phyloP scores from a whole-genome alignment of 1,140 invertebrate genomes.

The Drosophila nebulosa region DNA sequence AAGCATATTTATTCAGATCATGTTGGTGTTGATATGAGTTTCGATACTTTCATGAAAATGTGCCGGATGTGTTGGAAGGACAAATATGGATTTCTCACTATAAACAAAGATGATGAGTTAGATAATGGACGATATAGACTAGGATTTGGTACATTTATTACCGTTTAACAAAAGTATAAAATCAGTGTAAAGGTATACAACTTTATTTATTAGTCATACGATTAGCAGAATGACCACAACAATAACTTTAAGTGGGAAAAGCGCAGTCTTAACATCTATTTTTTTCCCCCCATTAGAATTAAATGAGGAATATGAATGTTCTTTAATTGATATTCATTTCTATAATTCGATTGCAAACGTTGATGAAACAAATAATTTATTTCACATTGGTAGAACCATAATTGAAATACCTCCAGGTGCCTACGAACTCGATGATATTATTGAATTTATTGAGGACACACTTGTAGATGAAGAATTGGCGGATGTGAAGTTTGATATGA shows the following conservation, averaged over 20 bases:
- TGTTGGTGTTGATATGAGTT: too few relatives aligned
- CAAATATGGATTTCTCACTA: conserved; percentile 62
- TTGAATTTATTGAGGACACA: background rate
- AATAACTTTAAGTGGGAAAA: conserved; percentile 37
- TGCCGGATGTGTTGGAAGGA: conserved; percentile 46
- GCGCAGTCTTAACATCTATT: conserved; percentile 16
- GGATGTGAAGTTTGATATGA: background rate
- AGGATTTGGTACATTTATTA: conserved; percentile 1
- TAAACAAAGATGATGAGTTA: conserved; percentile 51
- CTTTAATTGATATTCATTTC: conserved; percentile 64
- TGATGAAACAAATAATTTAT: conserved; percentile 63
- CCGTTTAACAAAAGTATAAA: conserved; percentile 11
- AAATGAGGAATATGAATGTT: conserved; percentile 48
- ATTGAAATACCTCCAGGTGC: conserved; percentile 66
- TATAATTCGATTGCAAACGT: conserved; percentile 79
- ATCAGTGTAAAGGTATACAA: background rate
- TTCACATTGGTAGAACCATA: conserved; percentile 60
- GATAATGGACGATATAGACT: conserved; percentile 3
- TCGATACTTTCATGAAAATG: conserved; percentile 42
- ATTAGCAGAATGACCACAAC: conserved; percentile 43
- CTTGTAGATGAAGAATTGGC: background rate
- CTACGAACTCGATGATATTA: conserved; percentile 69
- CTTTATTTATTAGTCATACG: background rate
- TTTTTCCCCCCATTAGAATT: conserved; percentile 50
- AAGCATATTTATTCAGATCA: conserved; percentile 79